phyloP scores from a whole-genome alignment of 2,888 invertebrate species.

The Venusia cambrica region DNA sequence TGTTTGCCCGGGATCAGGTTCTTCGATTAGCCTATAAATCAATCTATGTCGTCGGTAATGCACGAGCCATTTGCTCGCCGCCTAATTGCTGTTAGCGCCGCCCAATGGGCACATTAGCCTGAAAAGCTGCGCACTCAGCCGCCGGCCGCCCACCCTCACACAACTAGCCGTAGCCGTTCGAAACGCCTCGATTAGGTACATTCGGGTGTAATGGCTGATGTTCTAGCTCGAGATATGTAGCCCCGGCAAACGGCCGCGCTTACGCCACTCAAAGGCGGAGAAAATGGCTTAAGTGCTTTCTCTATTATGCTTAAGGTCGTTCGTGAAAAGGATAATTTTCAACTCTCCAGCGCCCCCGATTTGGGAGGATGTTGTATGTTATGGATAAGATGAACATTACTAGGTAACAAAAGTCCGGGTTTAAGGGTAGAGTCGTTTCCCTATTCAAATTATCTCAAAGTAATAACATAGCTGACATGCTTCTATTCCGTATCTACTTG shows the following conservation, averaged over 20 bases:
- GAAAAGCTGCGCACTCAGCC: conserved; percentile 54
- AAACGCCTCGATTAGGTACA: conserved; percentile 54
- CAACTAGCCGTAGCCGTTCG: conserved; percentile 47
- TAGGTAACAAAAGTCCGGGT: no score
- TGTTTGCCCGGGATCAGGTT: conserved; percentile 46
- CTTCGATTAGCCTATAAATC: conserved; percentile 64
- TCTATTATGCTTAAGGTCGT: conserved; percentile 81
- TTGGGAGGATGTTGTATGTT: conserved; percentile 42
- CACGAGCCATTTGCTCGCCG: conserved; percentile 76
- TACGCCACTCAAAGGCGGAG: conserved; percentile 81
- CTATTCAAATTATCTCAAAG: no score
- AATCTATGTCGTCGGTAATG: conserved; percentile 75
- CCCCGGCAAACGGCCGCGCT: conserved; percentile 75
- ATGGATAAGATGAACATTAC: conserved; percentile 43
- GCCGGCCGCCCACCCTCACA: conserved; percentile 41
- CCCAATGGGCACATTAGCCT: conserved; percentile 74
- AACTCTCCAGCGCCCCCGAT: conserved; percentile 71
- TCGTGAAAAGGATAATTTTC: conserved; percentile 81
- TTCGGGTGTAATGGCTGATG: conserved; percentile 74
- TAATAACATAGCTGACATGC: no score
- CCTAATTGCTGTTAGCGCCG: conserved; percentile 78
- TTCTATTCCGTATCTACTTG: no score
- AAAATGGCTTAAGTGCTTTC: conserved; percentile 82
- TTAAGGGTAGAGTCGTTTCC: no score
- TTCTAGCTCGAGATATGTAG: conserved; percentile 77